Conservation (phyloP, 2,888 invertebrate species). For the Schizotus pectinicornis region DNA sequence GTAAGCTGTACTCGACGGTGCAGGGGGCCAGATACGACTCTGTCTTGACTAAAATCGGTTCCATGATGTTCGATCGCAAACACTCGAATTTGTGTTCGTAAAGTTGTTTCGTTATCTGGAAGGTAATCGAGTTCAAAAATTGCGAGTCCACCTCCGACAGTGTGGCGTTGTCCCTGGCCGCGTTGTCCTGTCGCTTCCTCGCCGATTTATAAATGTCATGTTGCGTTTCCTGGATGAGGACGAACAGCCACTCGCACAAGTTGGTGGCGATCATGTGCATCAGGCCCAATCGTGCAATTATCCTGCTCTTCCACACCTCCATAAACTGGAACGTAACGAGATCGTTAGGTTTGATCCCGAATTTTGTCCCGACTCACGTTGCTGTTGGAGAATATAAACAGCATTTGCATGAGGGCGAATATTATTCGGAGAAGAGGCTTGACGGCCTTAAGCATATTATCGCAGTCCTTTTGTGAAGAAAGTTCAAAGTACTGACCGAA, state of each 20-base stretch:
- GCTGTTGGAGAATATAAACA: conserved; percentile 75
- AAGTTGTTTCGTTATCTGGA: conserved; percentile 36
- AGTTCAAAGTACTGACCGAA: conserved; percentile 75
- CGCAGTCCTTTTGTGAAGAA: conserved; percentile 70
- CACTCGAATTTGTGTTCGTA: conserved; percentile 39
- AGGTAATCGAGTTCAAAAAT: conserved; percentile 38
- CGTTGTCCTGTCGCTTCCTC: conserved; percentile 30
- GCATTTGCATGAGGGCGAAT: conserved; percentile 72
- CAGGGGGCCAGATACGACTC: conserved; percentile 84
- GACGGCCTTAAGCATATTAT: conserved; percentile 65
- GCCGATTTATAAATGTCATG: conserved; percentile 78
- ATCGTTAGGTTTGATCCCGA: neutral
- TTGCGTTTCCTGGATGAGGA: conserved; percentile 84
- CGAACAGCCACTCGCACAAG: conserved; percentile 89
- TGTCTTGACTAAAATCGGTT: conserved; percentile 36
- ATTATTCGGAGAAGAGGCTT: conserved; percentile 68
- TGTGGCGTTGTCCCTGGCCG: conserved; percentile 27
- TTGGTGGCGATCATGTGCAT: conserved; percentile 96
- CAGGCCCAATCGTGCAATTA: conserved; percentile 83
- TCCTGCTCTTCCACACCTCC: conserved; percentile 56
- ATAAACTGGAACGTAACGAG: conserved; percentile 25
- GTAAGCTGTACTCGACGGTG: conserved; percentile 87
- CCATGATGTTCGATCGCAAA: conserved; percentile 39
- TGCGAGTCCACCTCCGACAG: conserved; percentile 31
- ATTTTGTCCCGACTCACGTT: conserved; percentile 62